Conservation (phyloP, 1,140 invertebrate genomes). For the Drosophila arawakana region DNA sequence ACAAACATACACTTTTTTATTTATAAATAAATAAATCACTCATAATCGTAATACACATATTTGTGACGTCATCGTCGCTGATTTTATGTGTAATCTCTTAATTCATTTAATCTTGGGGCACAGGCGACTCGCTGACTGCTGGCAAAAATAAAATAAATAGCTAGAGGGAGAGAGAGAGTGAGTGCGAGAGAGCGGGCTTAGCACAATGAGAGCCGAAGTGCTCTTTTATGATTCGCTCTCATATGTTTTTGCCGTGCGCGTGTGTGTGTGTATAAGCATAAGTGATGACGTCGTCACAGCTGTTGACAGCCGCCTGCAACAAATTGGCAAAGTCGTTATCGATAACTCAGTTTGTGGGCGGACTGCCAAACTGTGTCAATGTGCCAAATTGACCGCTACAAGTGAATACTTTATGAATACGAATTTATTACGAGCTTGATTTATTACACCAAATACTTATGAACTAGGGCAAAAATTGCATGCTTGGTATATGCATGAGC, state of each 20-base stretch:
- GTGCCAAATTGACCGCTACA: constrained; percentile 53
- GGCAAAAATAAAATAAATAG: constrained; percentile 23
- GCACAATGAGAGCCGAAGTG: constrained; percentile 1
- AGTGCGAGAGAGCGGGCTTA: constrained; percentile 1
- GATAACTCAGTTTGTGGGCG: constrained; percentile 46
- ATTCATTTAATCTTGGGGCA: not conserved
- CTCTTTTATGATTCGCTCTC: constrained; percentile 4
- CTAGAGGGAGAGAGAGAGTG: constrained; percentile 13
- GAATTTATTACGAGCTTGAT: constrained; percentile 44
- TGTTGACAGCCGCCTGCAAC: constrained; percentile 47
- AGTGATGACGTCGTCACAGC: constrained; percentile 46
- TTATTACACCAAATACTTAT: constrained; percentile 33
- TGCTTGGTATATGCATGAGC: constrained; percentile 69
- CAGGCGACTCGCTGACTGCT: constrained; percentile 22
- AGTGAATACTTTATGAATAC: constrained; percentile 37
- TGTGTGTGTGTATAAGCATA: constrained; percentile 6
- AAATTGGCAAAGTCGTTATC: constrained; percentile 52
- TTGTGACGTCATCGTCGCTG: constrained; percentile 2
- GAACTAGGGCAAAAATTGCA: constrained; percentile 78
- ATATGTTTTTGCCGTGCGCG: not conserved
- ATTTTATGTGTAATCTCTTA: constrained; percentile 14
- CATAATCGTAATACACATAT: not conserved
- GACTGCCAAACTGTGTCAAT: constrained; percentile 60
- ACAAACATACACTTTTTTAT: too few species aligned
- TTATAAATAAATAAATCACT: too few species aligned